A percentile compares a stretch with the other conserved stretches of the same genome.
Conservation (phyloP, 2,797 vertebrate genomes). For the Craterocephalus amniculus region DNA sequence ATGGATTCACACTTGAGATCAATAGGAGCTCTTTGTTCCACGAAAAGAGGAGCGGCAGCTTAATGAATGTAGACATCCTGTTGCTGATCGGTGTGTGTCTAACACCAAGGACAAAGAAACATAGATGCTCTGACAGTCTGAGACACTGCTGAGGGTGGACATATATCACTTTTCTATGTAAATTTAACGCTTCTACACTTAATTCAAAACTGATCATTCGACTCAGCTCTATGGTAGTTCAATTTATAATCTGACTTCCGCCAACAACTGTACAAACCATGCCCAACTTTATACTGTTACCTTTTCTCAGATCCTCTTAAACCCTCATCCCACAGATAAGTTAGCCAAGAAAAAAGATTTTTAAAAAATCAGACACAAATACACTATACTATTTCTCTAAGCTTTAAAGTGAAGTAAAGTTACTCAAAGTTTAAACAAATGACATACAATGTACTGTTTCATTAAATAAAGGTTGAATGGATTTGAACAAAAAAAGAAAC, state of each 20-base stretch:
- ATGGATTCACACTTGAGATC: conserved; percentile 27
- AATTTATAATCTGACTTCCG: neutral
- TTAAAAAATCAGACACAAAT: too few relatives aligned
- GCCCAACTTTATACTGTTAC: neutral
- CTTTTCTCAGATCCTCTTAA: conserved; percentile 37
- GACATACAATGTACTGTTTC: neutral
- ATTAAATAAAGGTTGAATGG: neutral
- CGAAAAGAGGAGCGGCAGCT: conserved; percentile 13
- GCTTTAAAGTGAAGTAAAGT: too few relatives aligned
- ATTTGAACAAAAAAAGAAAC: neutral
- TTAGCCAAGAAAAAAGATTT: too few relatives aligned
- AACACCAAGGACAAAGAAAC: conserved; percentile 3
- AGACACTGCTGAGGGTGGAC: neutral
- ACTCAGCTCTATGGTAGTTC: too few relatives aligned
- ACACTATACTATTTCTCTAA: too few relatives aligned
- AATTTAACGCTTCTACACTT: too few relatives aligned
- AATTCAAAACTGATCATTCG: too few relatives aligned
- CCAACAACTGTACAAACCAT: neutral
- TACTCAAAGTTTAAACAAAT: too few relatives aligned
- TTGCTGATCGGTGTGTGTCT: conserved; percentile 26
- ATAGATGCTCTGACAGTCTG: conserved; percentile 5
- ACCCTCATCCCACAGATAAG: conserved; percentile 41
- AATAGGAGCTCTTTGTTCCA: conserved; percentile 38
- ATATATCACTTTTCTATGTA: too few relatives aligned
- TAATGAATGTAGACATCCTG: conserved; percentile 23